These are phyloP conservation scores for Pardosa pseudoannulata DNA, from an alignment of 2,888 invertebrate genomes.

Conservation along the genomic window DNA sequence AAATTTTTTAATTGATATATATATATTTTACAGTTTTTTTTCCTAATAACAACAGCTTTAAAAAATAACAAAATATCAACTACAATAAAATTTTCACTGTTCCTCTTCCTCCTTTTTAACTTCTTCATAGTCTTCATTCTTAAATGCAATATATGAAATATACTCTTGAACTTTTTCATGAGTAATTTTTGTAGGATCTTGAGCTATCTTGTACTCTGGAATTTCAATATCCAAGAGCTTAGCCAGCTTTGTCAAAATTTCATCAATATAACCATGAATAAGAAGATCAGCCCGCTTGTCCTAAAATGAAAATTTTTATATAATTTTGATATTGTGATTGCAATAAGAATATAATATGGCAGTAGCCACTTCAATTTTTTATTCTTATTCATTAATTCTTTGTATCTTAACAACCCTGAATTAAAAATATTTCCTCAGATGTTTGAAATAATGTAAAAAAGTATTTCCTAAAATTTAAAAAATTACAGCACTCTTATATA, in stretches of 20 bases:
- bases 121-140: background rate
- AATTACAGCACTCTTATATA: too few relatives aligned
- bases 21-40: too few relatives aligned
- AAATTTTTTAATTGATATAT: background rate
- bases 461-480: too few relatives aligned
- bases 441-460: too few relatives aligned
- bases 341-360: too few relatives aligned
- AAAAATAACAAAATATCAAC: background rate
- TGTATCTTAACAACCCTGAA: too few relatives aligned
- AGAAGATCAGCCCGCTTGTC: conserved; percentile 93
- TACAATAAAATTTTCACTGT: background rate
- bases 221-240: conserved; percentile 85
- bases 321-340: too few relatives aligned
- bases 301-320: too few relatives aligned
- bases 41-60: background rate
- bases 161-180: conserved; percentile 45
- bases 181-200: conserved; percentile 82
- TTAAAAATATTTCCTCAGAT: too few relatives aligned
- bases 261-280: conserved; percentile 93
- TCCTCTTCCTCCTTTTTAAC: background rate
- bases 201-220: conserved; percentile 83
- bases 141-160: conserved; percentile 13
- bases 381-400: too few relatives aligned
- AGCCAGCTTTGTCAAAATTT: conserved; percentile 86
- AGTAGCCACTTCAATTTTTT: too few relatives aligned